Evolutionary conservation across 2,113 vertebrate genomes (phyloP).

Genomic region (Crypturellus undulatus): DNA sequence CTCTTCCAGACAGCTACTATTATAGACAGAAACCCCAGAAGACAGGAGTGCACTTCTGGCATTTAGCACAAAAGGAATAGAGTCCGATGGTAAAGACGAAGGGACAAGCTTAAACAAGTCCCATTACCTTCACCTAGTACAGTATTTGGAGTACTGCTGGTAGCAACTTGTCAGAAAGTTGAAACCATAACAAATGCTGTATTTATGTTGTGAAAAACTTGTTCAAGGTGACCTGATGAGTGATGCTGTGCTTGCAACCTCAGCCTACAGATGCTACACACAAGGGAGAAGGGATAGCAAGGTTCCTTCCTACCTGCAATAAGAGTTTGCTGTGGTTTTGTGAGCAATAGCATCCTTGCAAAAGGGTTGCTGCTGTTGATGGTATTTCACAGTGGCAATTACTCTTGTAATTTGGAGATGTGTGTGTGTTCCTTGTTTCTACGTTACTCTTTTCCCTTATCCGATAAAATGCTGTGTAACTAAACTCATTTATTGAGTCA

Average conservation of each 20-base stretch:
- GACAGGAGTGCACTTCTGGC: not conserved
- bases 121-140: not conserved
- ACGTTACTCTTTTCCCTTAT: not conserved
- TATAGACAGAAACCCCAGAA: not conserved
- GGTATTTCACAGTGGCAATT: not conserved
- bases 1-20: not conserved
- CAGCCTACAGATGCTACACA: not conserved
- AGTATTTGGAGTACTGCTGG: not conserved
- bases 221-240: not conserved
- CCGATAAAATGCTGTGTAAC: not conserved
- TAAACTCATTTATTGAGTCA: not conserved
- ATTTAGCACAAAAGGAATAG: not conserved
- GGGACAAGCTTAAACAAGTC: not conserved
- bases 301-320: not conserved
- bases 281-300: rapidly evolving
- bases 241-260: not conserved
- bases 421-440: not conserved
- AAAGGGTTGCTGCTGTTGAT: rapidly evolving
- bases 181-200: not conserved
- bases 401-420: not conserved
- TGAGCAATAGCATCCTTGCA: not conserved
- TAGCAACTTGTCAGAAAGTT: not conserved
- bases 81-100: not conserved
- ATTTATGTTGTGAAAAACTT: not conserved
- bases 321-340: rapidly evolving